Conservation (phyloP, 2,113 vertebrate species). For the Panurus biarmicus region DNA sequence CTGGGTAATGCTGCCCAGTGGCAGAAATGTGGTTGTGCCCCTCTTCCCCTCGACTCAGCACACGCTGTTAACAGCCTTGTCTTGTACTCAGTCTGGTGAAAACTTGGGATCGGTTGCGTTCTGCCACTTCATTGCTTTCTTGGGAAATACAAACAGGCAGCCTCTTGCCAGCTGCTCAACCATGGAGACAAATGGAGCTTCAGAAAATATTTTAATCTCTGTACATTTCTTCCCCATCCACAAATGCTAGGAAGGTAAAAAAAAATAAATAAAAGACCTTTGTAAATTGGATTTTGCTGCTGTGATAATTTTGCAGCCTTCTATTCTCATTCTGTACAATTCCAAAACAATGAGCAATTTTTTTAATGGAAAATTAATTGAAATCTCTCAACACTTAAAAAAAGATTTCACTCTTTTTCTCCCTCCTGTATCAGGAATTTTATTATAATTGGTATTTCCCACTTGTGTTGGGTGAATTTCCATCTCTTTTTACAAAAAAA, state of each 20-base stretch:
- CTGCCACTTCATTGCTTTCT: not conserved
- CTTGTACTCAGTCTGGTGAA: not conserved
- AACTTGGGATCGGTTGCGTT: not conserved
- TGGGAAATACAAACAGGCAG: not conserved
- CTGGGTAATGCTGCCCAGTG: not conserved
- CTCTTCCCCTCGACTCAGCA: fast-evolving
- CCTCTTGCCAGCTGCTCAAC: not conserved
- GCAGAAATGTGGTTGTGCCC: not conserved
- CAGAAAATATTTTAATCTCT: not conserved
- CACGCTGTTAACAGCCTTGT: not conserved
- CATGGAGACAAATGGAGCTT: not conserved
- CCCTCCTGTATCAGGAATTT: not conserved
- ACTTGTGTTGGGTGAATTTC: not conserved
- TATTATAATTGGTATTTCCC: not conserved
- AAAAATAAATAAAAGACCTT: not conserved
- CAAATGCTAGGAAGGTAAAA: not conserved
- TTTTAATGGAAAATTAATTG: not conserved
- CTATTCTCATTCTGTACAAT: not conserved
- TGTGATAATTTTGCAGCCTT: not conserved
- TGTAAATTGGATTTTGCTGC: not conserved
- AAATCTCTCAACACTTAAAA: not conserved
- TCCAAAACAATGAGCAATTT: not conserved
- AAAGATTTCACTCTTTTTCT: not conserved
- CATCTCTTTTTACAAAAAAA: not conserved
- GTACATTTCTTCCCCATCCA: not conserved